Conservation (phyloP, 2,888 invertebrate genomes). For the Entomobrya multifasciata region DNA sequence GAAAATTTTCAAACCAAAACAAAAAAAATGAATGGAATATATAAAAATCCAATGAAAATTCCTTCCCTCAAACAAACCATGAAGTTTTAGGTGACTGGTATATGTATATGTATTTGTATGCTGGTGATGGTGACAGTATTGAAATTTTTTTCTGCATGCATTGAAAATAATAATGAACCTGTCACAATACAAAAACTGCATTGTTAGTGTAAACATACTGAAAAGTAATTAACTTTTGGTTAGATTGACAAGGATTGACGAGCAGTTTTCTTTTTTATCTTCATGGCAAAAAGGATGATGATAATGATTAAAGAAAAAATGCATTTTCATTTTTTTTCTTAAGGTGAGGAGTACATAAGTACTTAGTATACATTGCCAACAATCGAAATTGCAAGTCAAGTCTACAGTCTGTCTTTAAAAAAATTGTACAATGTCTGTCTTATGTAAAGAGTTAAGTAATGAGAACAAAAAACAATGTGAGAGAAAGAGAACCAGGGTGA, state of each 20-base stretch:
- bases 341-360: background rate
- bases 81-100: too few species aligned
- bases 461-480: conserved; percentile 40
- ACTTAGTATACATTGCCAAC: conserved; percentile 26
- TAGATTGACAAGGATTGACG: conserved; percentile 75
- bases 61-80: too few species aligned
- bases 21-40: too few species aligned
- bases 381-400: conserved; percentile 61
- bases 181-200: conserved; percentile 35
- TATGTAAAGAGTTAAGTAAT: conserved; percentile 26
- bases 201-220: conserved; percentile 49
- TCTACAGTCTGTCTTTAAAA: conserved; percentile 1
- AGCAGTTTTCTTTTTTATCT: conserved; percentile 39
- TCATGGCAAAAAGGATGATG: background rate
- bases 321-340: background rate
- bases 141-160: background rate
- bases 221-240: conserved; percentile 73
- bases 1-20: too few species aligned
- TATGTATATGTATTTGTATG: background rate
- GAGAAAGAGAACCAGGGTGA: conserved; percentile 40
- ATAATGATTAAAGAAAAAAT: conserved; percentile 1
- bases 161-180: conserved; percentile 47
- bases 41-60: too few species aligned
- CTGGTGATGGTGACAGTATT: conserved; percentile 18
- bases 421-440: conserved; percentile 17